A percentile compares a stretch with the other conserved stretches of the same genome.
Evolutionary conservation across 1,140 invertebrate species (phyloP).

Genomic region (Phocides pigmalion): DNA sequence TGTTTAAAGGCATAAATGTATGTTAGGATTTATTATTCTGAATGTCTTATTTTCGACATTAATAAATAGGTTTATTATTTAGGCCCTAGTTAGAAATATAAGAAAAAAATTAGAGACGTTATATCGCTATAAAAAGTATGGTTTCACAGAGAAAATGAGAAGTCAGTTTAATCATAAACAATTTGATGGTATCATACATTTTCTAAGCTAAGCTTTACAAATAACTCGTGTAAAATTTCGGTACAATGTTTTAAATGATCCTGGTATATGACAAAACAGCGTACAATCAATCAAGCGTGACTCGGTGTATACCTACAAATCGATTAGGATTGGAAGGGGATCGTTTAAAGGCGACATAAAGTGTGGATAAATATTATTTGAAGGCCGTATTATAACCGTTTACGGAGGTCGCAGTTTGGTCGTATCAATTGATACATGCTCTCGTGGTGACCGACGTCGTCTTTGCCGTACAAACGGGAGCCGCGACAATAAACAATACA

Average conservation of each 20-base stretch:
- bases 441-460: conserved; percentile 56
- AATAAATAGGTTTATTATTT: neutral
- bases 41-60: conserved; percentile 4
- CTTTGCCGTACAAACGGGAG: conserved; percentile 68
- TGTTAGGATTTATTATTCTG: conserved; percentile 7
- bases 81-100: neutral
- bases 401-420: conserved; percentile 50
- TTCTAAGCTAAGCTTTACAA: neutral
- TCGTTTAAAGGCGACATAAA: conserved; percentile 34
- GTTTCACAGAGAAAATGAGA: neutral
- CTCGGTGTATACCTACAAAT: conserved; percentile 3
- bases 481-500: conserved; percentile 82
- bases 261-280: neutral
- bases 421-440: conserved; percentile 74
- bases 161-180: neutral
- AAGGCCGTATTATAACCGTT: conserved; percentile 51
- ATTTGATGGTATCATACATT: neutral
- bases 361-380: neutral
- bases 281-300: conserved; percentile 5
- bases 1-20: conserved; percentile 17
- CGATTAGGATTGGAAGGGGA: conserved; percentile 30
- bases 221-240: neutral
- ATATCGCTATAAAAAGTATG: neutral
- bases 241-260: neutral
- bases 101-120: neutral